A percentile compares a stretch with the other conserved stretches of the same genome.
Evolutionary conservation across 2,797 vertebrate species (phyloP).

Genomic region (Picus viridis): DNA sequence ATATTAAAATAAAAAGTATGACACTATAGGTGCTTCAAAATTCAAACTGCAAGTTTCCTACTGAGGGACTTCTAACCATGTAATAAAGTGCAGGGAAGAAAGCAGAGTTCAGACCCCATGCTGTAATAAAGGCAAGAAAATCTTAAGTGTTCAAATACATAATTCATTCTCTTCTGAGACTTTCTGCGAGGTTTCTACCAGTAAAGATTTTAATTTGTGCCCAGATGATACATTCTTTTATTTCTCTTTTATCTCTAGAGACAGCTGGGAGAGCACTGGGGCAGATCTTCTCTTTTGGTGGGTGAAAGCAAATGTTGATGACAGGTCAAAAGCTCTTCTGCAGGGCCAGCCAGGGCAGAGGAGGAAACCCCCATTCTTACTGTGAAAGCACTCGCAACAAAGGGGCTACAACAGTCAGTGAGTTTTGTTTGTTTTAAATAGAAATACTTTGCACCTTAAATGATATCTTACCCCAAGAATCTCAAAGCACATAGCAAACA

Average conservation of each 20-base stretch:
- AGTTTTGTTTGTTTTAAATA: background rate
- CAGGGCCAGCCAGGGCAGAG: background rate
- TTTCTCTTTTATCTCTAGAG: constrained; percentile 37
- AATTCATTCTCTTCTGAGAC: constrained; percentile 75
- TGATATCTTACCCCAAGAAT: background rate
- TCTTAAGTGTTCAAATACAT: constrained; percentile 76
- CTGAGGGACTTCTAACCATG: constrained; percentile 77
- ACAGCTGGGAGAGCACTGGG: background rate
- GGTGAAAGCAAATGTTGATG: background rate
- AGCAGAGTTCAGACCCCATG: constrained; percentile 76
- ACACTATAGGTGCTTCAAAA: constrained; percentile 77
- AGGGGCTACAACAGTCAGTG: background rate
- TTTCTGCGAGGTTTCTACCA: constrained; percentile 48
- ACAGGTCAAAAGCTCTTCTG: background rate
- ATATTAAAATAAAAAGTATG: constrained; percentile 76
- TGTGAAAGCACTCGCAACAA: background rate
- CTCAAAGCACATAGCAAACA: background rate
- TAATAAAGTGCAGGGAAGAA: constrained; percentile 76
- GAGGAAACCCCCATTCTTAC: background rate
- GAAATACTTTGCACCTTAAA: background rate
- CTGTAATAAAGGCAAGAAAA: constrained; percentile 73
- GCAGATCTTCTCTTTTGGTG: background rate
- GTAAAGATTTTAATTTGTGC: constrained; percentile 74
- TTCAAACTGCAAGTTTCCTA: constrained; percentile 74
- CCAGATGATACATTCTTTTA: constrained; percentile 45